Conservation (phyloP, 2,888 invertebrate genomes). For the Dicyrtomina minuta region DNA sequence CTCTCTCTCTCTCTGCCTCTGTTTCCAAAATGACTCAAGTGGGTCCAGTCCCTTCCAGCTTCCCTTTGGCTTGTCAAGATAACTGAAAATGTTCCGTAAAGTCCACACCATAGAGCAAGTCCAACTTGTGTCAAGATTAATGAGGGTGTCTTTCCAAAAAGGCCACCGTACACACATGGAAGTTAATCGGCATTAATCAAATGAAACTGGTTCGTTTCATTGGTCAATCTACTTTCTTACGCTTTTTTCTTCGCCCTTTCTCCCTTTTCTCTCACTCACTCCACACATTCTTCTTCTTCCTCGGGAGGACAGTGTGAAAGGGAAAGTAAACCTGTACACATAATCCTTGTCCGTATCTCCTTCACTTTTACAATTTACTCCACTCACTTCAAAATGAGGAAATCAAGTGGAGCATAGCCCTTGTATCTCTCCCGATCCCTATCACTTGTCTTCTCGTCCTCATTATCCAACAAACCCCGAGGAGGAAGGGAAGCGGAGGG, state of each 20-base stretch:
- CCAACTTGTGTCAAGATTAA: constrained; percentile 53
- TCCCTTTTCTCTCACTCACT: constrained; percentile 4
- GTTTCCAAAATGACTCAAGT: constrained; percentile 14
- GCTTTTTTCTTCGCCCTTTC: constrained; percentile 9
- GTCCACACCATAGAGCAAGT: constrained; percentile 25
- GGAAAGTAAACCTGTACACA: neutral
- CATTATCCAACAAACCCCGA: too few relatives aligned
- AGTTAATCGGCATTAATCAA: constrained; percentile 53
- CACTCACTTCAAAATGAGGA: neutral
- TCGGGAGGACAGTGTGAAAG: neutral
- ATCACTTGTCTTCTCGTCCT: neutral
- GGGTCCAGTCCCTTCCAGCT: constrained; percentile 22
- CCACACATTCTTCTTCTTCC: neutral
- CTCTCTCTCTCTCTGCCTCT: constrained; percentile 13
- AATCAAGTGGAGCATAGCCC: neutral
- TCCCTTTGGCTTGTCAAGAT: constrained; percentile 49
- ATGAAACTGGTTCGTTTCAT: constrained; percentile 38
- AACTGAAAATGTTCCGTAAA: constrained; percentile 35
- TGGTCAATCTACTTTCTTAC: constrained; percentile 12
- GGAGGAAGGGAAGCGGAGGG: too few relatives aligned
- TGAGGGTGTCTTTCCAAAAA: constrained; percentile 51
- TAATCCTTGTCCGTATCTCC: neutral
- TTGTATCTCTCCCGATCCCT: neutral
- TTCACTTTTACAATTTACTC: constrained; percentile 6
- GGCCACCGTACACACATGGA: constrained; percentile 39